Percentiles rank a stretch among this genome's conserved stretches.
phyloP scores from a whole-genome alignment of 2,888 invertebrate genomes.

The Tryphoninae sp. region DNA sequence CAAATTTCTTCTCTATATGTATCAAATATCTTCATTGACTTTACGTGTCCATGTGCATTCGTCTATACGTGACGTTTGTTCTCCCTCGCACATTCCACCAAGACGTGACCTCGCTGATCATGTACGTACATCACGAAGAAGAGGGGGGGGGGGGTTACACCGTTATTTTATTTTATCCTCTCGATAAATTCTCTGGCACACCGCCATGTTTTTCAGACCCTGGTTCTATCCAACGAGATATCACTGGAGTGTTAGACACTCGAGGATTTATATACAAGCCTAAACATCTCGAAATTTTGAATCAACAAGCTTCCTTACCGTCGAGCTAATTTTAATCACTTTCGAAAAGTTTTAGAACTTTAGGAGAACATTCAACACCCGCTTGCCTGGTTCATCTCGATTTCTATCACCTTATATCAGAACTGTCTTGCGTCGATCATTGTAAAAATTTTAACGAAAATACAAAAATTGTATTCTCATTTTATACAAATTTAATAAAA shows the following conservation, averaged over 20 bases:
- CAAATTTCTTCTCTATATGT: conserved; percentile 50
- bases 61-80: conserved; percentile 33
- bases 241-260: conserved; percentile 1
- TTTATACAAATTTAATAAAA: too few relatives aligned
- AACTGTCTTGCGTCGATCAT: too few relatives aligned
- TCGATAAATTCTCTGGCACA: conserved; percentile 41
- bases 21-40: conserved; percentile 10
- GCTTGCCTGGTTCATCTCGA: too few relatives aligned
- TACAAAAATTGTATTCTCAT: too few relatives aligned
- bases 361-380: too few relatives aligned
- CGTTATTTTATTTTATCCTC: conserved; percentile 35
- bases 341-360: too few relatives aligned
- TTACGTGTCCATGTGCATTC: not conserved
- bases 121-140: not conserved
- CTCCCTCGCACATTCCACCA: conserved; percentile 14
- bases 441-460: too few relatives aligned
- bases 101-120: conserved; percentile 5
- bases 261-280: conserved; percentile 11
- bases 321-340: not conserved
- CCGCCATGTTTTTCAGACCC: conserved; percentile 19
- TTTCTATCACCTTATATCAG: too few relatives aligned
- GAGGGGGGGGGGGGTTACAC: not conserved
- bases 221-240: conserved; percentile 6
- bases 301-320: not conserved
- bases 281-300: not conserved